Percentiles rank a stretch among this genome's conserved stretches.
phyloP scores from a whole-genome alignment of 2,888 invertebrate genomes.

The Heliconius charithonia region DNA sequence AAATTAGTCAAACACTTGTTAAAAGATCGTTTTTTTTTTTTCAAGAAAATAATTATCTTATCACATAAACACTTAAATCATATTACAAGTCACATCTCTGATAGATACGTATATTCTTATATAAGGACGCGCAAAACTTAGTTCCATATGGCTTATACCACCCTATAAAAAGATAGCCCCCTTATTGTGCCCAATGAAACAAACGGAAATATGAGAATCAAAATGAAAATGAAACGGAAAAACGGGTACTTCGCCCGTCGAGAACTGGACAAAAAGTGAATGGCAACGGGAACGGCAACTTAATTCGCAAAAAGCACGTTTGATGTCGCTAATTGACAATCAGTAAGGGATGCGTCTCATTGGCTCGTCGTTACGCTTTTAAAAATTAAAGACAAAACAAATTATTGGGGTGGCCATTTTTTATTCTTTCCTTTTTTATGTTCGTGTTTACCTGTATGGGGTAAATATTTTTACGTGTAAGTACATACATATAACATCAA shows the following conservation, averaged over 20 bases:
- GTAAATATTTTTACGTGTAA: too few relatives aligned
- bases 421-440: conserved; percentile 51
- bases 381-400: conserved; percentile 82
- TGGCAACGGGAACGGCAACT: conserved; percentile 71
- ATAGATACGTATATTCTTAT: too few relatives aligned
- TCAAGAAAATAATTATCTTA: too few relatives aligned
- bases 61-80: too few relatives aligned
- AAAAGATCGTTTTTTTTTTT: too few relatives aligned
- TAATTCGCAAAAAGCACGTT: conserved; percentile 84
- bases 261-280: conserved; percentile 78
- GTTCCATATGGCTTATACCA: not conserved
- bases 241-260: conserved; percentile 75
- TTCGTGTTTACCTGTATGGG: conserved; percentile 25
- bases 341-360: conserved; percentile 81
- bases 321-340: conserved; percentile 85
- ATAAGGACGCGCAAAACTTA: not conserved
- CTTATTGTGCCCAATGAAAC: conserved; percentile 61
- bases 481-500: too few relatives aligned
- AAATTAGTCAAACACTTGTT: too few relatives aligned
- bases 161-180: conserved; percentile 41
- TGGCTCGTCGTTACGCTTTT: conserved; percentile 79
- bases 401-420: conserved; percentile 71
- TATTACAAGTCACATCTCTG: too few relatives aligned
- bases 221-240: conserved; percentile 81
- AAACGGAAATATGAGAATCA: conserved; percentile 83